Evolutionary conservation across 2,888 invertebrate species (phyloP), one percentile per base, ranked within the genome.

Genomic region (Tillus elongatus): DNA sequence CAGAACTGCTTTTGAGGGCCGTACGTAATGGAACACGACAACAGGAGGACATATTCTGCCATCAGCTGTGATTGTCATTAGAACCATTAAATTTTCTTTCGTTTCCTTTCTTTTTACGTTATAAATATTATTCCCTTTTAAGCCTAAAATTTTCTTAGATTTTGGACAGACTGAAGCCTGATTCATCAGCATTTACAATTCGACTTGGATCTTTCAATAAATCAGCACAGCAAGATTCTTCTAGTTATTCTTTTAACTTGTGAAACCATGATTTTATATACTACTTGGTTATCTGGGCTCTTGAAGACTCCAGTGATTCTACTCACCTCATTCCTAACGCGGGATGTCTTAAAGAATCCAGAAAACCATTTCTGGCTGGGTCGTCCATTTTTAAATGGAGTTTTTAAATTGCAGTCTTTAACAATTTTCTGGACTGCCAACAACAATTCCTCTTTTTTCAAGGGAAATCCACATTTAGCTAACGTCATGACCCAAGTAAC

Each of bases 21-120:
- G 31, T 16, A 37, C 27, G 30, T 26, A 44, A 13, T 39, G 39
- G 29, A 31, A 44, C 9, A 44, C 33, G 4, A 42, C 39, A 37
- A 39, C 26, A 32, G 40, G 44, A 33, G 56, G 54, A 1, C 48
- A 45, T 13, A 44, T 43, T 26, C 37, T 40, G 32, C 54, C 53
- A 38, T 43, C 36, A 8, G 54, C 57, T 4, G 52, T 49, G 46
- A 58, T 57, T 14, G 50, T 45, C 33, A 52, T 50, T 44, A 59
- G 45, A 3, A 54, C 56, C 13, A 57, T 56, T 16, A 57, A 45
- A 16, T 3, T 30, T 19, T 2, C 33, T 24, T 26, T 39, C 32
- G 9, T 16, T 6, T n/a, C n/a, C n/a, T n/a, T n/a, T 19, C 24
- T 19, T 19, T 19, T 19, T 19, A 19, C 24, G 6, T 8, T 19